Percentiles rank a stretch among this genome's conserved stretches.
These are phyloP conservation scores for Thecophora atra DNA, from an alignment of 2,888 invertebrate species.

Conservation along the genomic window DNA sequence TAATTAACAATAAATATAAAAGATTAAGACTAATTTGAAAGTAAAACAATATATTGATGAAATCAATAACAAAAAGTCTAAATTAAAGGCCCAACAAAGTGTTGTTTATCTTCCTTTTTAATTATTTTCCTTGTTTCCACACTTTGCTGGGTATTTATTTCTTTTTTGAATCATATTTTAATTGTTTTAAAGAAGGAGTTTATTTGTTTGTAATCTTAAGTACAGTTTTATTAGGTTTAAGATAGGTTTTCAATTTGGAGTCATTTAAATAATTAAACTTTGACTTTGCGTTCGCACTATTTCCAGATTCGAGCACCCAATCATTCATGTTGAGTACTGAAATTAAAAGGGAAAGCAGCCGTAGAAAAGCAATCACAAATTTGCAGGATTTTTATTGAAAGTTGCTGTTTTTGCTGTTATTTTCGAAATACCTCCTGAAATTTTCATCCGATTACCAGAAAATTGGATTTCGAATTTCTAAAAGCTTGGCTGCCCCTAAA, in stretches of 20 bases:
- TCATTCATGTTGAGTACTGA: background rate
- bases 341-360: background rate
- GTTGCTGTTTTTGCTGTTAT: background rate
- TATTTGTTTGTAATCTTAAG: too few relatives aligned
- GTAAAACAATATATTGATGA: too few relatives aligned
- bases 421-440: constrained; percentile 21
- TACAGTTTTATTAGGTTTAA: too few relatives aligned
- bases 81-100: too few relatives aligned
- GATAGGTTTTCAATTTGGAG: background rate
- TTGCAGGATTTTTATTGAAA: background rate
- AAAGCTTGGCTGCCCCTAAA: constrained; percentile 27
- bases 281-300: background rate
- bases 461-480: constrained; percentile 36
- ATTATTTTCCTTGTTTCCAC: too few relatives aligned
- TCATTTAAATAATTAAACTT: background rate
- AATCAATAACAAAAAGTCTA: too few relatives aligned
- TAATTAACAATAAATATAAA: too few relatives aligned
- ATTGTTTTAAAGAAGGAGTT: too few relatives aligned
- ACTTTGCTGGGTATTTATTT: too few relatives aligned
- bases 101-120: too few relatives aligned
- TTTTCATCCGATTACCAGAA: constrained; percentile 34
- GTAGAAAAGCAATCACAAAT: constrained; percentile 4
- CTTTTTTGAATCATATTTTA: too few relatives aligned
- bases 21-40: too few relatives aligned
- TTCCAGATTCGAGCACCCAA: background rate